Evolutionary conservation across 2,797 vertebrate genomes (phyloP), one percentile per base, ranked within the genome.

Genomic region (Spatula clypeata): DNA sequence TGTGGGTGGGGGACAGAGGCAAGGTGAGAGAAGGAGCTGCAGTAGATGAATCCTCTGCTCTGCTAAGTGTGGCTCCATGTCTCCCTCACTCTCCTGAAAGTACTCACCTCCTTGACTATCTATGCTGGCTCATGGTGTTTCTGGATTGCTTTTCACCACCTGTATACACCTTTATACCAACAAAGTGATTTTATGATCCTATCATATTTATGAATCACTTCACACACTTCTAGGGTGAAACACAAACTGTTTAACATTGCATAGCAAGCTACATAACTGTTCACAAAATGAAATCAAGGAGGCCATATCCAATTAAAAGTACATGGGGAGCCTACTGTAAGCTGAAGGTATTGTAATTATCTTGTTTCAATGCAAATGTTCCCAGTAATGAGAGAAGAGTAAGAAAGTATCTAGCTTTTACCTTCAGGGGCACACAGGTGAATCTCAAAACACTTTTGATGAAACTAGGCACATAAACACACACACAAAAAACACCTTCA

Each of bases 341-440:
- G 87, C 91, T 93, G 79, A 94, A 86, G 66, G 69, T 32, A 31
- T 47, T 81, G 89, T 34, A 93, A 96, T 97, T 90, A 88, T 31
- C 85, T 84, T 93, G 73, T 88, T 93, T 84, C 12, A 0, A 90
- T 94, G 76, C 70, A 96, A 94, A 94, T 92, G 40, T 47, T 66
- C 34, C 45, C 49, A 53, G 72, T 86, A 95, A 96, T 51, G 86
- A 94, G 89, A 88, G 65, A 42, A 93, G 23, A 1, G 2, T 32
- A 88, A 79, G 27, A 49, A 85, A 87, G 36, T 34, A 67, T 49
- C 84, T 47, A 54, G 64, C 49, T 45, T 91, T 77, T 86, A 76
- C 67, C 80, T 91, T 83, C 57, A 51, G 86, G 79, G 79, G 89
- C 12, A 27, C 44, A 24, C 54, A 87, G 75, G 75, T 79, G 61